Evolutionary conservation across 1,140 invertebrate genomes (phyloP).

Genomic region (Kradibia gibbosae): DNA sequence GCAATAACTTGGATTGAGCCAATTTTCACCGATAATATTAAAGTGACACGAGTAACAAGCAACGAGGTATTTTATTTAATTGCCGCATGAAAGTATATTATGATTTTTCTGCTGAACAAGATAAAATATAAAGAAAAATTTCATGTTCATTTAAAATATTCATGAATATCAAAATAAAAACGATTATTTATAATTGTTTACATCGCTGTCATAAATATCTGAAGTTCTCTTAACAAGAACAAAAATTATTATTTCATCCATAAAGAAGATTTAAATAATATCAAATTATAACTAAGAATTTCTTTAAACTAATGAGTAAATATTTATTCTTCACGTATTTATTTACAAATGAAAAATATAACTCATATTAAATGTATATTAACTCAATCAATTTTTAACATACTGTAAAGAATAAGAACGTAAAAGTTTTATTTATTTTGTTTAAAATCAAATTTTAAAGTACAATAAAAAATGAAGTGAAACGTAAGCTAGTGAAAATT

Average conservation of each 20-base stretch:
- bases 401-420: too few relatives aligned
- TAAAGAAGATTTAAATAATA: background rate
- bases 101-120: too few relatives aligned
- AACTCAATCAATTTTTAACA: background rate
- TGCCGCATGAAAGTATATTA: background rate
- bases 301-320: too few relatives aligned
- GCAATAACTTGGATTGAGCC: slow-evolving; percentile 75
- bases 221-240: background rate
- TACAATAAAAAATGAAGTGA: too few relatives aligned
- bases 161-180: background rate
- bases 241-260: background rate
- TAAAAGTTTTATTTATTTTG: too few relatives aligned
- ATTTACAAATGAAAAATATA: background rate
- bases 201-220: too few relatives aligned
- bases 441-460: too few relatives aligned
- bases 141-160: background rate
- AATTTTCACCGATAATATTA: slow-evolving; percentile 75
- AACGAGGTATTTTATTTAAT: slow-evolving; percentile 68
- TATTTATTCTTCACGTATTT: too few relatives aligned
- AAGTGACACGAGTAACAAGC: slow-evolving; percentile 70
- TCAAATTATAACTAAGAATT: too few relatives aligned
- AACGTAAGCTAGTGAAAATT: too few relatives aligned
- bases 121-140: too few relatives aligned
- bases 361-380: background rate
- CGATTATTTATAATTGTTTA: too few relatives aligned